Percentiles rank a stretch among this genome's conserved stretches.
These are phyloP conservation scores for Odontamblyopus lacepedii DNA, from an alignment of 2,797 vertebrate species.

Conservation along the genomic window DNA sequence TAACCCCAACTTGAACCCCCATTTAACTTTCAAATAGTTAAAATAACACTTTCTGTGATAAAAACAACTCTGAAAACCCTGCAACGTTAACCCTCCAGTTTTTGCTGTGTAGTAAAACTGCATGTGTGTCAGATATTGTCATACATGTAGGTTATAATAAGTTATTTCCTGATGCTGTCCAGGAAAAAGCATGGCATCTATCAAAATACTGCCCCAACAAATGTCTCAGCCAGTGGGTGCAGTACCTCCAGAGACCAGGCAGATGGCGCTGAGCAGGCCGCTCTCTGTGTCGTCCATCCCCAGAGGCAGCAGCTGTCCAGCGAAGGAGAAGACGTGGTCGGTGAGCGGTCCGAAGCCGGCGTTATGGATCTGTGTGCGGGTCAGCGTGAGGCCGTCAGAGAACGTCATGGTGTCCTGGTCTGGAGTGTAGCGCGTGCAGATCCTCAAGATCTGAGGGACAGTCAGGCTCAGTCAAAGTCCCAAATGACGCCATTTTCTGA, in stretches of 20 bases:
- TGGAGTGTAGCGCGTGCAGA: conserved; percentile 93
- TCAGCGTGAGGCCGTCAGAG: conserved; percentile 93
- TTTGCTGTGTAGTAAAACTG: too few species aligned
- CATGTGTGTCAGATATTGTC: too few species aligned
- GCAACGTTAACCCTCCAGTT: too few species aligned
- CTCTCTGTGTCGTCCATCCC: conserved; percentile 97
- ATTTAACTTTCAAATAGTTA: too few species aligned
- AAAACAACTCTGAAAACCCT: too few species aligned
- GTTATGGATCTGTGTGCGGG: conserved; percentile 96
- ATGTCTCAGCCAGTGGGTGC: background rate
- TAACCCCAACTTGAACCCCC: too few species aligned
- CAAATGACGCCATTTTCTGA: too few species aligned
- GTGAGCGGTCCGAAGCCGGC: conserved; percentile 93
- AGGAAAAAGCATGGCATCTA: too few species aligned
- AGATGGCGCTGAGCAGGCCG: conserved; percentile 96
- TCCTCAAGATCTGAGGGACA: conserved; percentile 86
- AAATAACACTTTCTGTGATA: too few species aligned
- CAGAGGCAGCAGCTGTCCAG: conserved; percentile 93
- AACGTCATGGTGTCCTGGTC: conserved; percentile 98
- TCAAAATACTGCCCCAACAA: background rate
- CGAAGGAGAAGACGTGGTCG: conserved; percentile 94
- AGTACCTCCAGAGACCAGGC: conserved; percentile 92
- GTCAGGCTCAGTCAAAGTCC: too few species aligned
- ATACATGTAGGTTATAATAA: too few species aligned
- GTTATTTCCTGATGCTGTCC: too few species aligned